Evolutionary conservation across 2,888 invertebrate species (phyloP), one percentile per base, ranked within the genome.

Genomic region (Zele albiditarsus): DNA sequence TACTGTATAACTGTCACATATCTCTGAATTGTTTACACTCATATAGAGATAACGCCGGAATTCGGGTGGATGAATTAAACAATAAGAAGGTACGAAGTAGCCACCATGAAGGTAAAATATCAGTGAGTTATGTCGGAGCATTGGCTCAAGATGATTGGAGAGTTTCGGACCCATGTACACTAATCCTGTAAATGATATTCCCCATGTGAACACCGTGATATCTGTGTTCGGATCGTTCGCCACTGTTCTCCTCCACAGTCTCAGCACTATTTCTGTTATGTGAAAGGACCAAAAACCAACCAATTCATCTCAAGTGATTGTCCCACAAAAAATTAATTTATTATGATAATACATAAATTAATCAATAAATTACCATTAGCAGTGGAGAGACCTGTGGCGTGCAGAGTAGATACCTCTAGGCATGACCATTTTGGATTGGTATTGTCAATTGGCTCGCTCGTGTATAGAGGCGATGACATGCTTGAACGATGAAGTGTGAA

Each of bases 71-170:
- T 81, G 86, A 57, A 87, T 80, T 72, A 91, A 87, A 78, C 90
- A 90, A 81, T 90, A 89, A 23, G 90, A 87, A 80, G 92, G 91
- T 53, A 95, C 94, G 87, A 97, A 98, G 84, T 93, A 95, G 3
- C 97, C 97, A 49, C 96, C 96, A 78, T 95, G 95, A 92, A 97
- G 93, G 90, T 95, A 94, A 89, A 98, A 96, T 82, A 98, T 93
- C 82, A 97, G 90, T 62, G 95, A 93, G 87, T 95, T 94, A 65
- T 92, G 90, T 86, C 92, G 92, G 82, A 95, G 93, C 82, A 93
- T 91, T 73, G 91, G 91, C 2, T 94, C 93, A 58, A 93, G 92
- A 84, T 94, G 92, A 81, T 92, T 92, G 14, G 93, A 90, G 73
- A 94, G 88, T 86, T 94, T 93, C 67, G 93, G 93, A 67, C 95